Percentiles rank a stretch among this genome's conserved stretches.
These are phyloP conservation scores for Protobothrops flavoviridis DNA, from an alignment of 2,113 vertebrate species.

Conservation along the genomic window DNA sequence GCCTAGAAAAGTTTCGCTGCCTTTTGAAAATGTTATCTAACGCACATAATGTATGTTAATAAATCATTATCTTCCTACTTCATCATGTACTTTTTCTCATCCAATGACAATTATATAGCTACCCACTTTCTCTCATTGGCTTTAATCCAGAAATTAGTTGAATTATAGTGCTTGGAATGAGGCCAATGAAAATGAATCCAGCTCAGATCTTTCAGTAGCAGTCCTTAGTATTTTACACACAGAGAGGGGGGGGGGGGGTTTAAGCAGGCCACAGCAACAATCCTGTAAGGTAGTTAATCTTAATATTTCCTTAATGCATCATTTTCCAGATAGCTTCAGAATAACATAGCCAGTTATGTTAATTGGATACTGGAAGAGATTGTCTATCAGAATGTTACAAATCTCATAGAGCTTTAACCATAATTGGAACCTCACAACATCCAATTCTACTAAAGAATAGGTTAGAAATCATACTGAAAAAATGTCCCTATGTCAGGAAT, in stretches of 20 bases:
- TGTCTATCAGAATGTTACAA: background rate
- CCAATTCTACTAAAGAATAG: background rate
- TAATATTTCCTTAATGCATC: background rate
- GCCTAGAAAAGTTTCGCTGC: background rate
- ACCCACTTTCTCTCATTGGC: slow-evolving; percentile 10
- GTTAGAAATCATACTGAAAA: background rate
- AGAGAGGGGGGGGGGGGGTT: background rate
- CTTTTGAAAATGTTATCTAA: background rate
- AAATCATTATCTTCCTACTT: slow-evolving; percentile 16
- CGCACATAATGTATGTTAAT: background rate
- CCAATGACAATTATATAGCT: slow-evolving; percentile 6
- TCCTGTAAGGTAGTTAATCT: background rate
- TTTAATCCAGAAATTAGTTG: slow-evolving; percentile 13
- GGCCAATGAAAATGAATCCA: background rate
- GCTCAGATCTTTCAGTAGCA: background rate
- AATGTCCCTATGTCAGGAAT: background rate
- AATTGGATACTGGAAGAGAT: background rate
- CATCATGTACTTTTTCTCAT: slow-evolving; percentile 1
- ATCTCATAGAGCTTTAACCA: background rate
- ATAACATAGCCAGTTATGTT: background rate
- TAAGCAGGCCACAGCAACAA: background rate
- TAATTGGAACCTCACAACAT: background rate
- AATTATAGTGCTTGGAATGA: background rate
- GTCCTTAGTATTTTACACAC: background rate
- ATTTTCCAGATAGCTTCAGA: background rate